Evolutionary conservation across 2,113 vertebrate species (phyloP), one percentile per base, ranked within the genome.

Genomic region (Pelvicachromis taeniatus): DNA sequence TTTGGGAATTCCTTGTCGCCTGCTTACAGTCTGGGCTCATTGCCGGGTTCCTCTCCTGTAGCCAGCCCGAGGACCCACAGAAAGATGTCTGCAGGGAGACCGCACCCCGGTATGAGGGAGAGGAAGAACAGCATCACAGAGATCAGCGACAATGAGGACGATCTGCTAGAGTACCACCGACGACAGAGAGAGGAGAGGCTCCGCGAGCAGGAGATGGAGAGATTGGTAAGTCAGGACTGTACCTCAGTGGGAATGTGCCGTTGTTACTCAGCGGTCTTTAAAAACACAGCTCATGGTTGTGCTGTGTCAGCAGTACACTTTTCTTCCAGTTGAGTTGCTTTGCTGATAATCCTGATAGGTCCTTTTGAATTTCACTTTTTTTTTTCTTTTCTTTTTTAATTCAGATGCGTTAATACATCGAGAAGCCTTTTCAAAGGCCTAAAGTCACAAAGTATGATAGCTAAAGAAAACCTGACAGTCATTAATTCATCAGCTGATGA

Each of bases 131-230:
- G 98, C 96, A 99, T 99, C 95, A 97, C 97, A 0, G 98, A 99
- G 94, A 98, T 99, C 94, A 98, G 98, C 0, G 97, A 97, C 95
- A 98, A 98, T 0, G 98, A 99, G 92, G 98, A 98, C 0, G 97
- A 98, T 53, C 95, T 99, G 85, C 94, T 99, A 89, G 98, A 99
- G 88, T 99, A 99, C 92, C 99, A 99, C 90, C 96, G 97, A 4
- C 94, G 97, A 21, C 99, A 99, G 94, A 94, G 97, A 8, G 97
- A 99, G 81, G 99, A 99, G 93, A 91, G 99, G 17, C 97, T 99
- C n/a, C 95, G 97, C 12, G 99, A 99, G 90, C 99, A 99, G 95
- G 98, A 99, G 92, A 99, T 99, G 99, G 98, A 99, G 94, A 97
- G 96, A 40, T 96, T 99, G 98, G 99, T 99, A 94, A 98, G 98